Conservation (phyloP, 2,888 invertebrate genomes). For the Anodontia alba region DNA sequence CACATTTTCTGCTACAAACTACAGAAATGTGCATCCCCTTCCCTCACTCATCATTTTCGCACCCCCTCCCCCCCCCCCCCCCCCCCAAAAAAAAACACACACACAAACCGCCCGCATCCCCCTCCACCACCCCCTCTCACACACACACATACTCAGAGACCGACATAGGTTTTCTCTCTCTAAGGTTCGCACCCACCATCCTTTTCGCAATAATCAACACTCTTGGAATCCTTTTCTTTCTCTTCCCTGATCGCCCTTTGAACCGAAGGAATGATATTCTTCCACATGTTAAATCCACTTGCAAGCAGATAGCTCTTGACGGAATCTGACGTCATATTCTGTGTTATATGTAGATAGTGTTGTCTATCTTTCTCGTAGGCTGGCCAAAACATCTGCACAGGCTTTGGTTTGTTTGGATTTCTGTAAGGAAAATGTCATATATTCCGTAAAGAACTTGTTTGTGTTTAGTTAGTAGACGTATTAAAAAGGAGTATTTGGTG, state of each 20-base stretch:
- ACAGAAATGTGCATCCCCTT: too few species aligned
- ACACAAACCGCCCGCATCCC: too few species aligned
- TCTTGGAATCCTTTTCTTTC: background rate
- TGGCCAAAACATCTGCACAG: background rate
- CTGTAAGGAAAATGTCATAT: background rate
- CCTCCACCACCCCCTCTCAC: too few species aligned
- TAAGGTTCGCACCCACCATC: background rate
- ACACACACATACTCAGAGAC: too few species aligned
- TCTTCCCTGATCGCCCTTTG: background rate
- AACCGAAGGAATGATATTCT: background rate
- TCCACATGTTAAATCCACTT: background rate
- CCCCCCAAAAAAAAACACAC: too few species aligned
- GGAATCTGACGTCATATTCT: conserved; percentile 1
- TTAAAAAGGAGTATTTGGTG: too few species aligned
- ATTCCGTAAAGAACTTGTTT: background rate
- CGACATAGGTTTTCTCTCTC: too few species aligned
- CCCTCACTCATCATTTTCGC: too few species aligned
- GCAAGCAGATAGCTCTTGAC: background rate
- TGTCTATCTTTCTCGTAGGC: background rate
- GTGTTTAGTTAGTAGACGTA: background rate
- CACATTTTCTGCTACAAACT: too few species aligned
- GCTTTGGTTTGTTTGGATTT: background rate
- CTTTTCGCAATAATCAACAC: background rate
- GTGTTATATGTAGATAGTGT: background rate
- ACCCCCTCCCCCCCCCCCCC: too few species aligned